A percentile compares a stretch with the other conserved stretches of the same genome.
Evolutionary conservation across 1,140 invertebrate genomes (phyloP).

Genomic region (Drosophila athabasca): DNA sequence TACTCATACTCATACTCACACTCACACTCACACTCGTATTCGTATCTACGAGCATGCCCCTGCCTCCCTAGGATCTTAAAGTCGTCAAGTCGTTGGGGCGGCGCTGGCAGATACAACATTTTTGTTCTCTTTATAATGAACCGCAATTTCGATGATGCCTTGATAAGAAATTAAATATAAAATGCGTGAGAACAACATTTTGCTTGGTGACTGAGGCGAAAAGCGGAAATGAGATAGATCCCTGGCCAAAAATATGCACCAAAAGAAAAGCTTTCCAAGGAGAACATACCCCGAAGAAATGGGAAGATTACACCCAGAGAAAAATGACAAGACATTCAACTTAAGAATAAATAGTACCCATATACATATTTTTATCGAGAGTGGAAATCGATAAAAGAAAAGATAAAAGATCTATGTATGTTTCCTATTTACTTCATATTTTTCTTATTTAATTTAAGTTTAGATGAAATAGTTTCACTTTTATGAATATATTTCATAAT

Average conservation of each 20-base stretch:
- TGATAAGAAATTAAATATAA: slow-evolving; percentile 75
- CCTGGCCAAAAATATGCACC: slow-evolving; percentile 22
- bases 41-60: background rate
- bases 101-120: no score
- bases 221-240: slow-evolving; percentile 40
- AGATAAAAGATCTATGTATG: no score
- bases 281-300: no score
- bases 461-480: no score
- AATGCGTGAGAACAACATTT: slow-evolving; percentile 62
- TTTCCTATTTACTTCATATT: no score
- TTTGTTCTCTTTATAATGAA: slow-evolving; percentile 61
- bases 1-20: background rate
- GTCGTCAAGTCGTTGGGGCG: slow-evolving; percentile 55
- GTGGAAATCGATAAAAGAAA: no score
- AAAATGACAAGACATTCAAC: background rate
- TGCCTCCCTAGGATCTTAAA: slow-evolving; percentile 40
- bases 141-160: slow-evolving; percentile 51
- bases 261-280: no score
- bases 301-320: slow-evolving; percentile 3
- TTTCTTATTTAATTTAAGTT: no score
- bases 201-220: slow-evolving; percentile 4
- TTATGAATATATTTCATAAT: no score
- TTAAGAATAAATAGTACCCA: no score
- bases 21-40: background rate
- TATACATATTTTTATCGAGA: no score